These are phyloP conservation scores for Phataginus tricuspis DNA, from an alignment of 2,797 vertebrate species.

Conservation along the genomic window DNA sequence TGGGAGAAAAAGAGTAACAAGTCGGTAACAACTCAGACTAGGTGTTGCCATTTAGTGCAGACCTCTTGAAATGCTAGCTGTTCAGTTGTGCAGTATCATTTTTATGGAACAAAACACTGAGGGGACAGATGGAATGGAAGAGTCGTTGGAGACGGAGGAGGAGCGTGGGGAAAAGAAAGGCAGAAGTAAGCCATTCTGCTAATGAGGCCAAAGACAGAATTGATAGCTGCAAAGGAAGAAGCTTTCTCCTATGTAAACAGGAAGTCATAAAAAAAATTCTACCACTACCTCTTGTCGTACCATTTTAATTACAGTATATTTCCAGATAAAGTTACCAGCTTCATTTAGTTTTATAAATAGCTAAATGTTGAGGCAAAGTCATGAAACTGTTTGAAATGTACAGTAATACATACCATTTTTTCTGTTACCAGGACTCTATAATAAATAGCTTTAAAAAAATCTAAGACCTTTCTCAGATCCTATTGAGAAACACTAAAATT, in stretches of 20 bases:
- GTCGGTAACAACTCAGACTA: not conserved
- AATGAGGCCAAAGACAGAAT: not conserved
- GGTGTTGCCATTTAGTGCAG: not conserved
- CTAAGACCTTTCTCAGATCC: not conserved
- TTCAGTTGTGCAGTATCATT: not conserved
- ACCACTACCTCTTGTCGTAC: too few species aligned
- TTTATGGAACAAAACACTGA: not conserved
- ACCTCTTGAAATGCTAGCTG: not conserved
- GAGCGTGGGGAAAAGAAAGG: not conserved
- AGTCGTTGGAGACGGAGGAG: not conserved
- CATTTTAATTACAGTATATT: not conserved
- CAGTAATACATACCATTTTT: not conserved
- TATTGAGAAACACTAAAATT: not conserved
- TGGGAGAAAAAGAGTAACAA: not conserved
- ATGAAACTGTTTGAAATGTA: not conserved
- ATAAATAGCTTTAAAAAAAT: not conserved
- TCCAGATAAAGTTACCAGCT: not conserved
- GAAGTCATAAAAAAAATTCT: not conserved
- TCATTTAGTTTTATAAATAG: not conserved
- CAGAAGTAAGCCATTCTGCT: not conserved
- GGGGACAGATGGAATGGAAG: not conserved
- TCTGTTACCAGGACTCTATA: not conserved
- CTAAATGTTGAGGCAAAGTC: not conserved
- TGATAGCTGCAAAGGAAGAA: not conserved
- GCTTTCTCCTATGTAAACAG: not conserved